Conservation (phyloP, 37 sponge, comb jelly and placozoan species). For the Geodia barretti region DNA sequence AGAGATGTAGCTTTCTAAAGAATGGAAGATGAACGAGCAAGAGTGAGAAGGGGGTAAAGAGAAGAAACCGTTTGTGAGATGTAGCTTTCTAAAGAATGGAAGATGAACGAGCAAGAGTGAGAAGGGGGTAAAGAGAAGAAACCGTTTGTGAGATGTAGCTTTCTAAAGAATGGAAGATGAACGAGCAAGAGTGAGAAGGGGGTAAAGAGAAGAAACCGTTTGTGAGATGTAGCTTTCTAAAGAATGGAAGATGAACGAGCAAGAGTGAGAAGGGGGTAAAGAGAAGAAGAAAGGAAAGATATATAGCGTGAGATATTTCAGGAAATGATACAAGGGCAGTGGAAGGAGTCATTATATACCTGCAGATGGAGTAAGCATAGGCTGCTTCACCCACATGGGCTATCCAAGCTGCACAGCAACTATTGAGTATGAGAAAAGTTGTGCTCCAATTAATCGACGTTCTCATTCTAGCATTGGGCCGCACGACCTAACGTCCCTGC, state of each 20-base stretch:
- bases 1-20: constrained; percentile 14
- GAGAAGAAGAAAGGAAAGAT: neutral
- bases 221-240: constrained; percentile 17
- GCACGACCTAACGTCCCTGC: too few relatives aligned
- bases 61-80: neutral
- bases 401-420: constrained; percentile 9
- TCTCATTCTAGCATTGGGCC: too few relatives aligned
- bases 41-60: neutral
- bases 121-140: neutral
- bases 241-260: neutral
- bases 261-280: neutral
- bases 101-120: neutral
- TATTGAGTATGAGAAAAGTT: neutral
- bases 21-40: neutral
- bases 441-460: too few relatives aligned
- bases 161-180: neutral
- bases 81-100: constrained; percentile 2
- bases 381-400: constrained; percentile 23
- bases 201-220: neutral
- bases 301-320: too few relatives aligned
- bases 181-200: neutral
- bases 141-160: constrained; percentile 8
- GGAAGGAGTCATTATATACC: neutral
- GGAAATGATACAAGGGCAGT: neutral
- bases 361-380: constrained; percentile 10